Percentiles rank a stretch among this genome's conserved stretches.
Conservation (phyloP, 2,797 vertebrate genomes). For the Poeciliopsis turneri region DNA sequence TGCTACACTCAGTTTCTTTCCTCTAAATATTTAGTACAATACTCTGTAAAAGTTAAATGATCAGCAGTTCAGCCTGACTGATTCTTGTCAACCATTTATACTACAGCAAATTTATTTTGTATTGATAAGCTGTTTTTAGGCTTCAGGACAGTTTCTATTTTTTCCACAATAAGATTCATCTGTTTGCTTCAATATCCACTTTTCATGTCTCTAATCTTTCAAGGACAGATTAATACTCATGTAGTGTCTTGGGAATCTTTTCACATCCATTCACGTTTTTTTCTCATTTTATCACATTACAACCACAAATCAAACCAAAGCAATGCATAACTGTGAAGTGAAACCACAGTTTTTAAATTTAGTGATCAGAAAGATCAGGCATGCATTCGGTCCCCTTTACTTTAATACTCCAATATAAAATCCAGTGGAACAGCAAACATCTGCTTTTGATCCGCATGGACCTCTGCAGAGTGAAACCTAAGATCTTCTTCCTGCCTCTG, state of each 20-base stretch:
- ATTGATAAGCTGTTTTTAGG: not conserved
- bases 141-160: not conserved
- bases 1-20: not conserved
- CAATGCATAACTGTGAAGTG: not conserved
- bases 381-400: too few relatives aligned
- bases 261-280: not conserved
- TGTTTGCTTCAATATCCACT: not conserved
- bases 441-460: too few relatives aligned
- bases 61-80: not conserved
- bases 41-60: not conserved
- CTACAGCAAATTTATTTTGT: not conserved
- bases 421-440: not conserved
- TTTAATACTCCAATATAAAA: not conserved
- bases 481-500: too few relatives aligned
- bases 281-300: not conserved
- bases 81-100: not conserved
- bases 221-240: not conserved
- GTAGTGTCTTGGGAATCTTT: not conserved
- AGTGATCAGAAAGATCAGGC: not conserved
- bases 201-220: not conserved
- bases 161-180: not conserved
- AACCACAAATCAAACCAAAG: not conserved
- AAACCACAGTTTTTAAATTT: not conserved
- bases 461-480: too few relatives aligned
- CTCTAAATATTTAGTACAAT: not conserved